Conservation (phyloP, 2,113 vertebrate species). For the Burhinus bistriatus region DNA sequence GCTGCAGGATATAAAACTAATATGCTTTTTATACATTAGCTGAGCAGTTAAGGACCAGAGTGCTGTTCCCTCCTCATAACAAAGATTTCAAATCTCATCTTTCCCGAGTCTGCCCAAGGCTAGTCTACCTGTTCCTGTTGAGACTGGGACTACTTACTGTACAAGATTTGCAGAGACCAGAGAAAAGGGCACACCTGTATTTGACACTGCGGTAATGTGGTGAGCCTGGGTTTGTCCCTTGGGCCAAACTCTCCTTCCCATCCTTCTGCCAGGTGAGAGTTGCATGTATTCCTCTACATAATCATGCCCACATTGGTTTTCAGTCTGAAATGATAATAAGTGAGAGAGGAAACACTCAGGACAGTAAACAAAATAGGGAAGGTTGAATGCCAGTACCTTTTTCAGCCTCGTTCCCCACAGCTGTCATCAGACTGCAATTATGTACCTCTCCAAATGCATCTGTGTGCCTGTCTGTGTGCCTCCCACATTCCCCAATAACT, state of each 20-base stretch:
- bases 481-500: neutral
- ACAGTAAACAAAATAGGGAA: neutral
- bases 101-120: neutral
- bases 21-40: neutral
- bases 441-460: neutral
- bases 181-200: neutral
- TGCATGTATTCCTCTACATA: neutral
- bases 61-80: neutral
- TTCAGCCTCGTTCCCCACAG: neutral
- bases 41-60: conserved; percentile 10
- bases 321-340: neutral
- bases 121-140: neutral
- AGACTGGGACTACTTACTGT: neutral
- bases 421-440: neutral
- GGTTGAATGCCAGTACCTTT: neutral
- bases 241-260: neutral
- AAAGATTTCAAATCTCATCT: conserved; percentile 5
- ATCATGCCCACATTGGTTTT: neutral
- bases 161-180: neutral
- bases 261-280: neutral
- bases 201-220: neutral
- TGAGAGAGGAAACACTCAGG: neutral
- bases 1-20: neutral
- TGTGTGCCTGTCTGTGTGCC: neutral
- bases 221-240: neutral